These are phyloP conservation scores for Pocillopora verrucosa DNA, from an alignment of 64 coral and sea anemone species.

Conservation along the genomic window DNA sequence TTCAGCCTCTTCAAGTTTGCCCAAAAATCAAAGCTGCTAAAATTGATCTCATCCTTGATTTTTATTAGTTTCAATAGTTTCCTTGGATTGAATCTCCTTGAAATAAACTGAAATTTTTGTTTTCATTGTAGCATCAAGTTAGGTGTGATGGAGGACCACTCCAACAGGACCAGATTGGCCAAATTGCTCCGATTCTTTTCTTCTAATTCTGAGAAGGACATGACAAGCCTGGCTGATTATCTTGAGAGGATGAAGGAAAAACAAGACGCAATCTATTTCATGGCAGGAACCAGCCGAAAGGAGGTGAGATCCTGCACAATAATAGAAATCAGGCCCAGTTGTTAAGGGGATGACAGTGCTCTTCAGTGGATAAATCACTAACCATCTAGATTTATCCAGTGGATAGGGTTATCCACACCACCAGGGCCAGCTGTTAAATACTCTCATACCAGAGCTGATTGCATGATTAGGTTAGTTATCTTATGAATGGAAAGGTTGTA, in stretches of 20 bases:
- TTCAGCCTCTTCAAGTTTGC: background rate
- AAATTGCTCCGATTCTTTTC: conserved; percentile 94
- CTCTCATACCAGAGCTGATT: no score
- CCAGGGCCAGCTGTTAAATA: no score
- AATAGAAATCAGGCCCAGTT: background rate
- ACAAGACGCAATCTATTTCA: conserved; percentile 97
- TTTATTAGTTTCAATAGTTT: background rate
- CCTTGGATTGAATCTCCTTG: background rate
- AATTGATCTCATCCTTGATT: background rate
- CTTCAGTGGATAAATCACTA: no score
- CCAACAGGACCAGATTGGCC: conserved; percentile 92
- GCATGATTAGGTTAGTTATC: no score
- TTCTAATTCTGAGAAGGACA: conserved; percentile 88
- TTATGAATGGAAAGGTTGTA: no score
- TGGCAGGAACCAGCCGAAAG: conserved; percentile 92
- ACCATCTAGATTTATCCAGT: no score
- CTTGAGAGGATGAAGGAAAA: conserved; percentile 99
- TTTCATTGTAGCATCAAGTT: conserved; percentile 78
- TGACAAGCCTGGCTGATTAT: conserved; percentile 92
- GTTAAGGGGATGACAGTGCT: no score
- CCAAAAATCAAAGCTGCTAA: background rate
- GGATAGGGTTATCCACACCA: no score
- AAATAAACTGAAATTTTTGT: background rate
- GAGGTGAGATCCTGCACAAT: conserved; percentile 51
- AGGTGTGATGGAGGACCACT: conserved; percentile 98